Evolutionary conservation across 2,797 vertebrate genomes (phyloP).

Genomic region (Coendou prehensilis): DNA sequence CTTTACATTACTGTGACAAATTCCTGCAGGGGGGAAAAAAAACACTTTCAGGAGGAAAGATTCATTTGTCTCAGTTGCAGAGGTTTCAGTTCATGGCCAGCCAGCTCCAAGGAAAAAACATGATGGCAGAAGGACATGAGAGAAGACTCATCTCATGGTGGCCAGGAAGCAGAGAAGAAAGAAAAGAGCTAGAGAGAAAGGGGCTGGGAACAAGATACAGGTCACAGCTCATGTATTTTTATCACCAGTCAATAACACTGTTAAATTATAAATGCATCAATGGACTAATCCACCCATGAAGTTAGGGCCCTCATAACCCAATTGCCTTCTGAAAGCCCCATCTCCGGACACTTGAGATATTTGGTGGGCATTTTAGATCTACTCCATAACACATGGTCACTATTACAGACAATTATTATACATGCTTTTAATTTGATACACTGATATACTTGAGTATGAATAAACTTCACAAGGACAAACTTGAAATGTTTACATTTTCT

Average conservation of each 20-base stretch:
- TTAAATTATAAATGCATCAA: neutral
- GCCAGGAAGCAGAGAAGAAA: neutral
- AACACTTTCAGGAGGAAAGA: neutral
- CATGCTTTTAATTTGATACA: conserved; percentile 23
- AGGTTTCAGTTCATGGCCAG: neutral
- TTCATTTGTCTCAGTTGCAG: neutral
- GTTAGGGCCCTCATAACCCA: neutral
- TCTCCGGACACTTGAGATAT: neutral
- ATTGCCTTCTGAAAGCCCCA: neutral
- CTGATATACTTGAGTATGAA: neutral
- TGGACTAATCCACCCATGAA: neutral
- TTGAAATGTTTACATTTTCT: neutral
- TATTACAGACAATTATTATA: conserved; percentile 4
- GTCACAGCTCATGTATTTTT: neutral
- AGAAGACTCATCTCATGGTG: neutral
- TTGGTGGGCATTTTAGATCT: neutral
- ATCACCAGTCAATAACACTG: neutral
- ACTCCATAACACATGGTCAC: neutral
- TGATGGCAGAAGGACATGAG: neutral
- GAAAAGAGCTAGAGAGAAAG: neutral
- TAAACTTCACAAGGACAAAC: conserved; percentile 48
- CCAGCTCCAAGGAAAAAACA: neutral
- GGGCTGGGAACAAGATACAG: neutral
- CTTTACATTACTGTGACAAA: neutral
- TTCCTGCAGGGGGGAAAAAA: neutral